phyloP scores from a whole-genome alignment of 2,113 vertebrate genomes.

The Madoqua kirkii region DNA sequence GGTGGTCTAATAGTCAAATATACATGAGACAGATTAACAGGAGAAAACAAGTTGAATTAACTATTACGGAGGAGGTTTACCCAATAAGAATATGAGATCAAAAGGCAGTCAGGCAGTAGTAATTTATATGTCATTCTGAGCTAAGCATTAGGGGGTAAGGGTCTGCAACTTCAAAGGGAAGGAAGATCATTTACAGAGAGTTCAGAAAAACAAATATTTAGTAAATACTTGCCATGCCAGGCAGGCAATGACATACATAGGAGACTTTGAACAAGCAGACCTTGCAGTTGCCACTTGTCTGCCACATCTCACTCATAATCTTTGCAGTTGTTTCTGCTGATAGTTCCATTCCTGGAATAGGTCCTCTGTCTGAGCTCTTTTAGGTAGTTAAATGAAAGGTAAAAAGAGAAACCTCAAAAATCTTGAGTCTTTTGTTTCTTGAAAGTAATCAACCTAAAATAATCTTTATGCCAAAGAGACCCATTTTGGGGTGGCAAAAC shows the following conservation, averaged over 20 bases:
- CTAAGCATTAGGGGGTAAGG: neutral
- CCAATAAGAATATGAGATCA: neutral
- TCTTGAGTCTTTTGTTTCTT: neutral
- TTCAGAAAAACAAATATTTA: neutral
- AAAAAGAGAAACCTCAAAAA: neutral
- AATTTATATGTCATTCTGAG: neutral
- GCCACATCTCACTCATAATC: neutral
- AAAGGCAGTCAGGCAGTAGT: neutral
- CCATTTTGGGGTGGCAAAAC: neutral
- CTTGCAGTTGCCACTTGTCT: neutral
- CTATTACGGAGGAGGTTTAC: neutral
- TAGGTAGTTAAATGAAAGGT: neutral
- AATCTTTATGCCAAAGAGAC: neutral
- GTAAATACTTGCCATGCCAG: neutral
- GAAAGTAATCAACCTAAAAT: neutral
- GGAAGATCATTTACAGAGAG: neutral
- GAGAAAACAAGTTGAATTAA: neutral
- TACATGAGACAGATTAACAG: neutral
- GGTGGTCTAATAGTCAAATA: neutral
- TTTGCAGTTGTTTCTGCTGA: neutral
- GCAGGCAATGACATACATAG: neutral
- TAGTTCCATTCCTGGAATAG: neutral
- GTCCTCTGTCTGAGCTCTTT: neutral
- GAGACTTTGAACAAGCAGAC: neutral
- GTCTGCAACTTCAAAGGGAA: neutral